A percentile compares a stretch with the other conserved stretches of the same genome.
Conservation (phyloP, 2,888 invertebrate species). For the Oligia latruncula region DNA sequence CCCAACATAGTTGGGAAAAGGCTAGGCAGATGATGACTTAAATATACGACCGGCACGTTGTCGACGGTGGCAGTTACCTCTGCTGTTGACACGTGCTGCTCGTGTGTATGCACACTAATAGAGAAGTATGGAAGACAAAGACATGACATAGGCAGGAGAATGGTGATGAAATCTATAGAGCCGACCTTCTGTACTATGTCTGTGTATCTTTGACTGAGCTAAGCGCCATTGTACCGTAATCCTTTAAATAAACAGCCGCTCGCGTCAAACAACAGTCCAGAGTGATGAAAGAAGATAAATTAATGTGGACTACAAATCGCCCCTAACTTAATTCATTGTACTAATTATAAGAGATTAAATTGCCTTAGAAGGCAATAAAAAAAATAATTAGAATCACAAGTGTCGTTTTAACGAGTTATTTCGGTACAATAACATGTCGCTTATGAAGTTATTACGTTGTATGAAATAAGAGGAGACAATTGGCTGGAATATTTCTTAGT, state of each 20-base stretch:
- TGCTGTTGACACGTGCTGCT: no score
- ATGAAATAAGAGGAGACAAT: slow-evolving; percentile 37
- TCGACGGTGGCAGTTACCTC: no score
- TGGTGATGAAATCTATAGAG: neutral
- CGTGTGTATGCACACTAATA: no score
- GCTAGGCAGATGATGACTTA: no score
- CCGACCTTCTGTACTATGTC: slow-evolving; percentile 15
- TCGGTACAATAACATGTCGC: slow-evolving; percentile 10
- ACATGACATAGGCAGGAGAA: neutral
- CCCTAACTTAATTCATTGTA: slow-evolving; percentile 36
- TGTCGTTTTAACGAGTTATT: slow-evolving; percentile 12
- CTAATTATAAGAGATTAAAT: slow-evolving; percentile 56
- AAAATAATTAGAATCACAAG: slow-evolving; percentile 51
- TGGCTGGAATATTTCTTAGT: slow-evolving; percentile 20
- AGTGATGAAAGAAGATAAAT: slow-evolving; percentile 57
- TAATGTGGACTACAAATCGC: slow-evolving; percentile 48
- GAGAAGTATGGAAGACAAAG: no score
- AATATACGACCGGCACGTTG: no score
- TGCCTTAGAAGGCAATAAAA: slow-evolving; percentile 33
- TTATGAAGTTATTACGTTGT: slow-evolving; percentile 11
- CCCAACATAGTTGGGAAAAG: no score
- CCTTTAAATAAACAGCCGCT: slow-evolving; percentile 50
- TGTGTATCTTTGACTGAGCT: neutral
- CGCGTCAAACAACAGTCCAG: slow-evolving; percentile 40
- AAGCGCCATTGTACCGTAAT: slow-evolving; percentile 54